A percentile compares a stretch with the other conserved stretches of the same genome.
phyloP scores from a whole-genome alignment of 1,140 invertebrate genomes.

The Steinernema feltiae region DNA sequence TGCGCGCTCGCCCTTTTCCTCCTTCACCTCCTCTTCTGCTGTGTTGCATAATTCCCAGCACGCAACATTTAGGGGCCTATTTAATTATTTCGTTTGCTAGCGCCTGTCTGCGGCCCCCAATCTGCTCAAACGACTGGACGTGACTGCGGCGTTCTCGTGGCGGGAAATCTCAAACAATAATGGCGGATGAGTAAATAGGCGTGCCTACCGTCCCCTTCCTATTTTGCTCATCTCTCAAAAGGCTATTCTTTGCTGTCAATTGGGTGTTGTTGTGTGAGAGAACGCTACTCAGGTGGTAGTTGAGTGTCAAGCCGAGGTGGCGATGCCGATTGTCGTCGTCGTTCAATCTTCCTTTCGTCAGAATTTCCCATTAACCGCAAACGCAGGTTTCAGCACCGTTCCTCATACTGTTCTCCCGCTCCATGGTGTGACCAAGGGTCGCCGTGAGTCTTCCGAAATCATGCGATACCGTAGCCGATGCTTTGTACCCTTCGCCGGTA shows the following conservation, averaged over 20 bases:
- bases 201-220: neutral
- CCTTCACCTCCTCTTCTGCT: neutral
- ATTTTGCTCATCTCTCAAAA: conserved; percentile 1
- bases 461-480: conserved; percentile 13
- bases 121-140: neutral
- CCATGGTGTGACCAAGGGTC: conserved; percentile 12
- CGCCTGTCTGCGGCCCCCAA: no score
- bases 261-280: neutral
- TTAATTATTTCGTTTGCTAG: no score
- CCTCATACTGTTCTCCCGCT: neutral
- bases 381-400: neutral
- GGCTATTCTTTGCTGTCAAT: neutral
- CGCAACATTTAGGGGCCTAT: neutral
- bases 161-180: no score
- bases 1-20: no score
- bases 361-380: neutral
- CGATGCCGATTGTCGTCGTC: neutral
- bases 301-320: conserved; percentile 9
- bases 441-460: neutral
- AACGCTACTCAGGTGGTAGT: neutral
- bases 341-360: neutral
- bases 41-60: neutral
- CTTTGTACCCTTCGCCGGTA: neutral
- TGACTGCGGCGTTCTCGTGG: no score
- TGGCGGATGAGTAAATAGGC: no score